A percentile compares a stretch with the other conserved stretches of the same genome.
These are phyloP conservation scores for Electrona antarctica DNA, from an alignment of 2,113 vertebrate genomes.

Conservation along the genomic window DNA sequence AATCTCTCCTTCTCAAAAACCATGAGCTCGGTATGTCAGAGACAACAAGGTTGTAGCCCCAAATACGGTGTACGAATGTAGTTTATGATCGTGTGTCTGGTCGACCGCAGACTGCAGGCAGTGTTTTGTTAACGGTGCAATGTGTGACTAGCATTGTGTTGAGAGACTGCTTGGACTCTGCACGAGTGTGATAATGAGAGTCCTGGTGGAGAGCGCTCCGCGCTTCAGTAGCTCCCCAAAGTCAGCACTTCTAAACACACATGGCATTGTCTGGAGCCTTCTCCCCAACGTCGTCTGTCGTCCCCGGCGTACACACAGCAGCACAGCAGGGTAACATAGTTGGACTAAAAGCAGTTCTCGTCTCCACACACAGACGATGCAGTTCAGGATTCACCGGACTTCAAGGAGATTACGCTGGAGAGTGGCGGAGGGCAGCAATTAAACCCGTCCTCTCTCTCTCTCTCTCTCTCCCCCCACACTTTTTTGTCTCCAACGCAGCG, in stretches of 20 bases:
- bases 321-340: too few relatives aligned
- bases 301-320: not conserved
- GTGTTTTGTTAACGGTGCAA: not conserved
- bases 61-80: not conserved
- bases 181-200: not conserved
- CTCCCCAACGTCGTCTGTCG: not conserved
- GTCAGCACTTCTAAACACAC: not conserved
- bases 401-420: slow-evolving; percentile 52
- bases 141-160: not conserved
- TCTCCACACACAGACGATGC: slow-evolving; percentile 10
- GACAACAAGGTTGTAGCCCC: not conserved
- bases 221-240: not conserved
- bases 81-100: not conserved
- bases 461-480: slow-evolving; percentile 12
- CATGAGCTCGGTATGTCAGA: slow-evolving; percentile 16
- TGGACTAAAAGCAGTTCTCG: not conserved
- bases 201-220: too few relatives aligned
- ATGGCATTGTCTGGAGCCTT: not conserved
- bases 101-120: not conserved
- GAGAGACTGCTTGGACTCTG: not conserved
- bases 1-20: slow-evolving; percentile 26
- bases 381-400: slow-evolving; percentile 42
- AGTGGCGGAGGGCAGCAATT: slow-evolving; percentile 46
- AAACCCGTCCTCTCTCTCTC: slow-evolving; percentile 36
- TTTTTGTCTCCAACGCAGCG: too few relatives aligned